Base-by-base conservation (phyloP, 1,140 invertebrate genomes). In the Neotoxoptera formosana region DNA sequence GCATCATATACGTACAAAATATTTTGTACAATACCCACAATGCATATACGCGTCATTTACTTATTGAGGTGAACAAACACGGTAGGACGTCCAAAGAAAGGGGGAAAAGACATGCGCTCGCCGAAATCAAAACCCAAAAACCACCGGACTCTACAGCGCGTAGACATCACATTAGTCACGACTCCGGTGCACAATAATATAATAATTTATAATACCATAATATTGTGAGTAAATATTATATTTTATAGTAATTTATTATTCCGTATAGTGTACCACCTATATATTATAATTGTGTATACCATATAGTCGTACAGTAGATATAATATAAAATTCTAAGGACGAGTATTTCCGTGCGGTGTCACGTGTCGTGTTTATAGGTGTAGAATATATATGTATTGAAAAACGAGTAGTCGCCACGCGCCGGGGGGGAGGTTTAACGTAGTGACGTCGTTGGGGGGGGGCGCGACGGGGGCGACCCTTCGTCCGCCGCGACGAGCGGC, bases 191-290 rank as follows among this genome's bases (percentile, higher is more conserved):
- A 41, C 60, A 76, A 76, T 34, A 76, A 17, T n/a, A n/a, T 67
- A n/a, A 76, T 76, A n/a, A n/a, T 76, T n/a, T n/a, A n/a, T 76
- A n/a, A n/a, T 76, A 76, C 17, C 23, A 81, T 81, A n/a, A 30
- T 87, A 45, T n/a, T 47, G 9, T 45, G 84, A 87, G 45, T 45
- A 87, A n/a, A 47, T 45, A 76, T 76, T 76, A 53, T 53, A 6
- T n/a, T 76, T 76, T 76, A 76, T 76, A n/a, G n/a, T n/a, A 76
- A 76, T 76, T 76, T 76, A 76, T 76, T 76, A 76, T 76, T 76
- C 30, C 60, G n/a, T 17, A 76, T 76, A 20, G n/a, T 6, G n/a
- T 30, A 14, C n/a, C n/a, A n/a, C 20, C 67, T 81, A 81, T 81
- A 81, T 81, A 14, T 17, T 81, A 81, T 23, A 25, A 76, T 76